Evolutionary conservation across 2,797 vertebrate species (phyloP).

Genomic region (Darevskia mixta): DNA sequence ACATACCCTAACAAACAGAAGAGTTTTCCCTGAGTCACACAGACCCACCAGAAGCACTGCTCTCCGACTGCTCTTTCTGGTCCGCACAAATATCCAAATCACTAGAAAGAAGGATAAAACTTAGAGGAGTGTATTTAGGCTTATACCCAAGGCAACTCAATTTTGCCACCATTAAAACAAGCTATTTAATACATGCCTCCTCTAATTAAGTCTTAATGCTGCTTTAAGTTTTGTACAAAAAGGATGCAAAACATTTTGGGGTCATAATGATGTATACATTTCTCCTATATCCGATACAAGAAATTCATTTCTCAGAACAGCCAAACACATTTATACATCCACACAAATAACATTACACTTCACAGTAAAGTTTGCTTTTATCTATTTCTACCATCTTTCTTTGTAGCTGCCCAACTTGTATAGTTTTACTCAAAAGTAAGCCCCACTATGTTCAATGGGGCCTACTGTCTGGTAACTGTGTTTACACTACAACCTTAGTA

Average conservation of each 20-base stretch:
- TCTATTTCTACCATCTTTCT: neutral
- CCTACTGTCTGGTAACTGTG: neutral
- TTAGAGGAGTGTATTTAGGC: neutral
- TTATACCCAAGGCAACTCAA: neutral
- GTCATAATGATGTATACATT: neutral
- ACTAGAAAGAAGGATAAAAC: slow-evolving; percentile 76
- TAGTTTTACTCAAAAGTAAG: neutral
- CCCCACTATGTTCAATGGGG: neutral
- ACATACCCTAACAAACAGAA: slow-evolving; percentile 90
- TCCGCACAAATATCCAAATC: slow-evolving; percentile 86
- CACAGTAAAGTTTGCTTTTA: neutral
- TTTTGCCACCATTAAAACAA: neutral
- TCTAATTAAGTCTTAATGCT: neutral
- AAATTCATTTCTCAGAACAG: neutral
- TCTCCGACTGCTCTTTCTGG: slow-evolving; percentile 85
- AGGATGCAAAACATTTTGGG: neutral
- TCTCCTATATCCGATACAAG: neutral
- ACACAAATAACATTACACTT: neutral
- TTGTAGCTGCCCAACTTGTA: neutral
- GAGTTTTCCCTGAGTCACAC: slow-evolving; percentile 94
- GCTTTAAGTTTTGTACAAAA: neutral
- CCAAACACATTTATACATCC: neutral
- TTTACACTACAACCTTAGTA: neutral
- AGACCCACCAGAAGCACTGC: slow-evolving; percentile 91
- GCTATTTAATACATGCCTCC: neutral